Evolutionary conservation across 2,797 vertebrate genomes (phyloP).

Genomic region (Anolis apletophallus): DNA sequence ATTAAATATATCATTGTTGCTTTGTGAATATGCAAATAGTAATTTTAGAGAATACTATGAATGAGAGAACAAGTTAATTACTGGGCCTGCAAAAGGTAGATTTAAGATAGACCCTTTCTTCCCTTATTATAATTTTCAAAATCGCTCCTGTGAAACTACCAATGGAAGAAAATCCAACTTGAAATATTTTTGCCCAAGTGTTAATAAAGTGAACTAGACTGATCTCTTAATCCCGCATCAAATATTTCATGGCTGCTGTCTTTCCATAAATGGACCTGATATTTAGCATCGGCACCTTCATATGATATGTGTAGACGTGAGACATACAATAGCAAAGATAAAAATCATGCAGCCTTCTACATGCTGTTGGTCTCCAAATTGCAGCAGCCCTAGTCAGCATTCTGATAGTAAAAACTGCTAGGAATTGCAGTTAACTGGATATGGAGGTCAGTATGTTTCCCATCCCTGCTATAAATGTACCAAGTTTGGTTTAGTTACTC

Average conservation of each 20-base stretch:
- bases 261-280: not conserved
- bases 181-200: not conserved
- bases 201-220: not conserved
- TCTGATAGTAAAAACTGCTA: too few relatives aligned
- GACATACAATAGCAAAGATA: too few relatives aligned
- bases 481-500: not conserved
- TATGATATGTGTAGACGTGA: too few relatives aligned
- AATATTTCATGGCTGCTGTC: not conserved
- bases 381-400: too few relatives aligned
- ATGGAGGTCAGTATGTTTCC: too few relatives aligned
- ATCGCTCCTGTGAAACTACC: not conserved
- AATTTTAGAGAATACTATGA: too few relatives aligned
- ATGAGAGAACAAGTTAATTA: not conserved
- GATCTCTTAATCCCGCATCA: not conserved
- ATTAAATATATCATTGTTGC: not conserved
- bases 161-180: not conserved
- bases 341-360: too few relatives aligned
- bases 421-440: too few relatives aligned
- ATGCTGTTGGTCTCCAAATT: too few relatives aligned
- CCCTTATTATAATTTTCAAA: not conserved
- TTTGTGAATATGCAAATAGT: too few relatives aligned
- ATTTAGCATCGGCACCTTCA: not conserved
- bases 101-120: not conserved
- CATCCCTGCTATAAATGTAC: too few relatives aligned
- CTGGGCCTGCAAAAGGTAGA: too few relatives aligned